Evolutionary conservation across 2,113 vertebrate genomes (phyloP), one percentile per base, ranked within the genome.

Genomic region (Ploceus nigricollis): DNA sequence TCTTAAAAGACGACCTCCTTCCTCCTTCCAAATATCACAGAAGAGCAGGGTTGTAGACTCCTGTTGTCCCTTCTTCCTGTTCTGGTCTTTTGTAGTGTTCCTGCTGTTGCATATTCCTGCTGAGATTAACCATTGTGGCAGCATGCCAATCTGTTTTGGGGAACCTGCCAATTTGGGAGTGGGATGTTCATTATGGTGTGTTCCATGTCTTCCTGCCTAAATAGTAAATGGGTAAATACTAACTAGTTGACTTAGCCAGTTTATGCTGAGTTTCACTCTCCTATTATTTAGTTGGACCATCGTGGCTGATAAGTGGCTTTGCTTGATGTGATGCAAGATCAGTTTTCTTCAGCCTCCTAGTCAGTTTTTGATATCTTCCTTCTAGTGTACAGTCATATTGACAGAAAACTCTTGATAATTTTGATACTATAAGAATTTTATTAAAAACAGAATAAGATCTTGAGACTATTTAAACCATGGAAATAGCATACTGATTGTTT

Each of bases 351-450:
- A 94, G 77, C 66, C 6, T 78, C 72, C 92, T 91, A 82, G 56
- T 82, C 61, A 61, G 33, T 72, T 94, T 93, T 92, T 92, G 44
- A 50, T 86, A 96, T 76, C 33, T 35, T 94, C 88, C 71, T 97
- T 81, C 45, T 91, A 27, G 10, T 50, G 37, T 75, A 68, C 28
- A 48, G 37, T 86, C 72, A 81, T 39, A 53, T 50, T 92, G 92
- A 88, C 83, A 87, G 95, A 97, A 97, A 98, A 63, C 50, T 24
- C 68, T 33, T 92, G 77, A 77, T 92, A 75, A 92, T 90, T 85
- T 82, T 97, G 93, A 72, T 64, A 63, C 27, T 72, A 22, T 72
- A 81, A 91, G 44, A 93, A 56, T 68, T 87, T 92, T 89, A 69
- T 86, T 92, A 77, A 73, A 63, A 86, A 66, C 4, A 25, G 68